Conservation (phyloP, 1,140 invertebrate species). For the Pogonomyrmex californicus region DNA sequence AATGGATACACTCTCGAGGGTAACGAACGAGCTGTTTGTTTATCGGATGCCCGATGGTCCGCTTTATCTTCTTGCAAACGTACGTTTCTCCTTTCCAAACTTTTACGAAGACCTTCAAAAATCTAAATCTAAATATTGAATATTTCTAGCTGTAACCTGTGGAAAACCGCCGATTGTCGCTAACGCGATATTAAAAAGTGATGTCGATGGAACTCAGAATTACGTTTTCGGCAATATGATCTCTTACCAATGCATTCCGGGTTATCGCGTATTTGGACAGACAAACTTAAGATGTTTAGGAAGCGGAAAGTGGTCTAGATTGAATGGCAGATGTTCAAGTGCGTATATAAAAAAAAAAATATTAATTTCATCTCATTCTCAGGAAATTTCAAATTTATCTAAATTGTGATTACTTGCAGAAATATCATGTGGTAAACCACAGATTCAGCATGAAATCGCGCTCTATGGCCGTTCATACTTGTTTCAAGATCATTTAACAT, state of each 20-base stretch:
- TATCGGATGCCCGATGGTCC: constrained; percentile 86
- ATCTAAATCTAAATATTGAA: background rate
- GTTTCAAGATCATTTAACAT: constrained; percentile 85
- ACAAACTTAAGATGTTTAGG: constrained; percentile 85
- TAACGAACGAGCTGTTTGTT: constrained; percentile 81
- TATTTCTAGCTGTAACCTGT: constrained; percentile 80
- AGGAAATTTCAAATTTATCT: background rate
- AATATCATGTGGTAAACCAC: constrained; percentile 84
- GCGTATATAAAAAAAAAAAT: constrained; percentile 68
- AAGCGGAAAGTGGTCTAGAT: constrained; percentile 87
- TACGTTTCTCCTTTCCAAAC: constrained; percentile 45
- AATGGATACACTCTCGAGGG: constrained; percentile 84
- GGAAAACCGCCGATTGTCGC: constrained; percentile 76
- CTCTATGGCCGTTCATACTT: constrained; percentile 86
- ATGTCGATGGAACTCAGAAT: constrained; percentile 65
- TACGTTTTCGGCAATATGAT: constrained; percentile 85
- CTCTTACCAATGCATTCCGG: constrained; percentile 86
- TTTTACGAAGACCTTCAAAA: constrained; percentile 9
- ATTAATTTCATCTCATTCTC: background rate
- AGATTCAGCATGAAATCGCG: constrained; percentile 78
- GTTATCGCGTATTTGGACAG: constrained; percentile 87
- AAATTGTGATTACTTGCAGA: constrained; percentile 75
- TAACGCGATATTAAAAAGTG: constrained; percentile 69
- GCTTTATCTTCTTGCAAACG: constrained; percentile 83
- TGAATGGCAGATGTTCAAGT: constrained; percentile 88